phyloP scores from a whole-genome alignment of 2,113 vertebrate genomes.

The Caranx ignobilis region DNA sequence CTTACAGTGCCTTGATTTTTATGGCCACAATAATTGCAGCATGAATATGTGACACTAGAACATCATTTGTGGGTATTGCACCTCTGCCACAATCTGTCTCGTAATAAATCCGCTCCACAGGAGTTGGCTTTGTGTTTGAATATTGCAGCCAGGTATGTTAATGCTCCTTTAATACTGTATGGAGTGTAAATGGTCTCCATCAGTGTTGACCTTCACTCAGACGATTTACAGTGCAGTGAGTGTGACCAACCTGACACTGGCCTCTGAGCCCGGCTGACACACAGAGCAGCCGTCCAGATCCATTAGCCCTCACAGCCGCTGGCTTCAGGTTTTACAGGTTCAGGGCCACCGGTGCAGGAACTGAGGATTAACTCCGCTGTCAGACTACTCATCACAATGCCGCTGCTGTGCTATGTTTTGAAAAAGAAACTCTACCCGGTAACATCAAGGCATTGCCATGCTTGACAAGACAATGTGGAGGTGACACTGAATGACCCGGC shows the following conservation, averaged over 20 bases:
- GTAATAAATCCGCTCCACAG: not conserved
- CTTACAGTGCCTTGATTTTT: not conserved
- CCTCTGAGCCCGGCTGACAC: conserved; percentile 19
- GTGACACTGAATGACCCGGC: not conserved
- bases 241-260: conserved; percentile 52
- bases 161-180: conserved; percentile 14
- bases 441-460: conserved; percentile 32
- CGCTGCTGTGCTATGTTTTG: not conserved
- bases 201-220: conserved; percentile 55
- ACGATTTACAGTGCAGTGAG: conserved; percentile 13
- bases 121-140: not conserved
- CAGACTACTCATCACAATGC: conserved; percentile 1
- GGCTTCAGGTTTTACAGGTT: conserved; percentile 2
- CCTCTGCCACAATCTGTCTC: not conserved
- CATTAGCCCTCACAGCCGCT: not conserved
- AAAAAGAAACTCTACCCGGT: conserved; percentile 34
- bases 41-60: too few relatives aligned
- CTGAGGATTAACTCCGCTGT: conserved; percentile 35
- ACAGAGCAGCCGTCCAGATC: not conserved
- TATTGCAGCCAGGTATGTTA: conserved; percentile 23
- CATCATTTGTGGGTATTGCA: not conserved
- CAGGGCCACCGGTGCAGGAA: conserved; percentile 24
- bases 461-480: not conserved
- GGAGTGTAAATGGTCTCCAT: conserved; percentile 9
- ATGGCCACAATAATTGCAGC: not conserved